Percentiles rank a stretch among this genome's conserved stretches.
Conservation (phyloP, 2,888 invertebrate species). For the Drosophila mettleri region DNA sequence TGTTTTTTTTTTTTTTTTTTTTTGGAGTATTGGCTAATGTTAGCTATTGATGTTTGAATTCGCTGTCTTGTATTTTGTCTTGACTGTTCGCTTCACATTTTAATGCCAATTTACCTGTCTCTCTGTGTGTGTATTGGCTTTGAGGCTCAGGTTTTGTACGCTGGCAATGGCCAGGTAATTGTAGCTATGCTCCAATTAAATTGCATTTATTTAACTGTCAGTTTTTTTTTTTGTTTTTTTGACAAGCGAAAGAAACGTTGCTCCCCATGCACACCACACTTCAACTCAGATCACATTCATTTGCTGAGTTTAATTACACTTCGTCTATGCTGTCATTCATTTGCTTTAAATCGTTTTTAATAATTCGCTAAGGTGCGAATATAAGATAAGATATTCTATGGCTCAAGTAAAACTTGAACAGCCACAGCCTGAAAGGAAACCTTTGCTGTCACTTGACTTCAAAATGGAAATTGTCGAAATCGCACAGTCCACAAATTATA, state of each 20-base stretch:
- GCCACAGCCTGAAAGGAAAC: neutral
- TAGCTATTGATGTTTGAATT: conserved; percentile 59
- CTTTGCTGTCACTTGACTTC: neutral
- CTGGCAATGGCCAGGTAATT: conserved; percentile 52
- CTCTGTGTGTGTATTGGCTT: conserved; percentile 17
- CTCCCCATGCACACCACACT: conserved; percentile 4
- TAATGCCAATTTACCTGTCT: conserved; percentile 51
- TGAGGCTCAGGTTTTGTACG: conserved; percentile 45
- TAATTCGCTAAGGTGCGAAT: conserved; percentile 16
- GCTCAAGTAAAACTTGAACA: conserved; percentile 10
- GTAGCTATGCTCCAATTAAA: conserved; percentile 63
- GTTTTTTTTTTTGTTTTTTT: conserved; percentile 24
- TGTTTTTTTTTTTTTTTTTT: conserved; percentile 3
- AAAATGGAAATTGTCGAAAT: conserved; percentile 11
- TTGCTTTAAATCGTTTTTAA: conserved; percentile 23
- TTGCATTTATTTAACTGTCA: conserved; percentile 68
- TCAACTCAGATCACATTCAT: conserved; percentile 2
- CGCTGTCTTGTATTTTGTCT: conserved; percentile 24
- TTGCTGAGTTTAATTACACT: conserved; percentile 25
- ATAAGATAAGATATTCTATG: neutral
- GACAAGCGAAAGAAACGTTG: conserved; percentile 35
- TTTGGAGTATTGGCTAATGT: conserved; percentile 56
- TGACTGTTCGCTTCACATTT: conserved; percentile 58
- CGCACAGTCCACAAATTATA: conserved; percentile 34
- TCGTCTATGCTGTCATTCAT: conserved; percentile 18